These are phyloP conservation scores for Athalia rosae DNA, from an alignment of 2,888 invertebrate genomes.

Conservation along the genomic window DNA sequence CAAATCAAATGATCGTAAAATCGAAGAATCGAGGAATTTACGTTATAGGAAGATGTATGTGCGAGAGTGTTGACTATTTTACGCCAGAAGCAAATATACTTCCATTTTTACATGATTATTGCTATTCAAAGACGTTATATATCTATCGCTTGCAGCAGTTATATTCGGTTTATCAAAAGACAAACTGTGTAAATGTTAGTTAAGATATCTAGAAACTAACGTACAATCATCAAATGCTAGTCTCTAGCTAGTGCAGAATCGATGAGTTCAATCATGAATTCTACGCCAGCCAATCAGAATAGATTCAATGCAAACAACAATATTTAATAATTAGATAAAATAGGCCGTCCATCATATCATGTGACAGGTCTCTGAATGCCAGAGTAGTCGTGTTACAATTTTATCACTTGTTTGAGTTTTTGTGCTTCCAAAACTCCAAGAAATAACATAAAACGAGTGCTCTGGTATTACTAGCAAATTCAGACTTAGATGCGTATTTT, in stretches of 20 bases:
- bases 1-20: no score
- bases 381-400: constrained; percentile 4
- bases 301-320: not conserved
- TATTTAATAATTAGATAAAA: not conserved
- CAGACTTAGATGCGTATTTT: constrained; percentile 17
- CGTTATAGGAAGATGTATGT: no score
- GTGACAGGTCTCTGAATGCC: constrained; percentile 25
- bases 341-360: not conserved
- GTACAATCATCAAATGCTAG: constrained; percentile 15
- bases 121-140: constrained; percentile 12
- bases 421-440: not conserved
- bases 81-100: not conserved
- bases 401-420: not conserved
- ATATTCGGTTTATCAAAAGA: constrained; percentile 58
- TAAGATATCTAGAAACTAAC: constrained; percentile 46
- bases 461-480: constrained; percentile 26
- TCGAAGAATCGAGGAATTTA: no score
- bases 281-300: not conserved
- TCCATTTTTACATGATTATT: not conserved
- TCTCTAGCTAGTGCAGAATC: not conserved
- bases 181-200: constrained; percentile 50
- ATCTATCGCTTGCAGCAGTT: constrained; percentile 59
- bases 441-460: not conserved
- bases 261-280: not conserved
- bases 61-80: not conserved